Evolutionary conservation across 2,888 invertebrate genomes (phyloP).

Genomic region (Agonopterix arenella): DNA sequence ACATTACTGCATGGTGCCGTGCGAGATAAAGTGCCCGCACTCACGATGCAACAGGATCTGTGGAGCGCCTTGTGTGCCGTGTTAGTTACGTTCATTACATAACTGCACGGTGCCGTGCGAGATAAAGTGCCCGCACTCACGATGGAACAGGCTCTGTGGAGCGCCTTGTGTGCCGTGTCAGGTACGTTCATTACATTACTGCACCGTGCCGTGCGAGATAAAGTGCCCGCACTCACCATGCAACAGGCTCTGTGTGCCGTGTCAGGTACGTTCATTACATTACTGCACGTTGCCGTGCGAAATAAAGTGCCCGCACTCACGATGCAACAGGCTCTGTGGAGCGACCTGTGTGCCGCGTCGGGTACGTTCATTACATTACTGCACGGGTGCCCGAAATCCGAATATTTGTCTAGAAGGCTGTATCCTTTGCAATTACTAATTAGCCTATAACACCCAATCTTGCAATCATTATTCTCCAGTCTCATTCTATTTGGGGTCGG

Average conservation of each 20-base stretch:
- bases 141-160: constrained; percentile 62
- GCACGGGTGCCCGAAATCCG: too few relatives aligned
- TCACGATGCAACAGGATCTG: constrained; percentile 70
- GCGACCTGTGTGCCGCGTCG: constrained; percentile 71
- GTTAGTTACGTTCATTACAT: constrained; percentile 35
- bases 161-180: constrained; percentile 69
- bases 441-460: too few relatives aligned
- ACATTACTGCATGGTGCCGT: constrained; percentile 50
- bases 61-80: constrained; percentile 70
- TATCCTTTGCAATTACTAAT: too few relatives aligned
- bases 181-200: constrained; percentile 29
- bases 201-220: constrained; percentile 61
- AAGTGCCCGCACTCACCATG: constrained; percentile 74
- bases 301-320: constrained; percentile 70
- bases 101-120: constrained; percentile 38
- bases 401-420: too few relatives aligned
- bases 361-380: constrained; percentile 17
- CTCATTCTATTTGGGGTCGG: too few relatives aligned
- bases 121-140: constrained; percentile 70
- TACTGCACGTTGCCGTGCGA: constrained; percentile 61
- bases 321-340: constrained; percentile 68
- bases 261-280: constrained; percentile 35
- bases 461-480: too few relatives aligned
- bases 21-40: constrained; percentile 69
- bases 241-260: constrained; percentile 63